phyloP scores from a whole-genome alignment of 2,797 vertebrate genomes.

The Neoniphon sammara region DNA sequence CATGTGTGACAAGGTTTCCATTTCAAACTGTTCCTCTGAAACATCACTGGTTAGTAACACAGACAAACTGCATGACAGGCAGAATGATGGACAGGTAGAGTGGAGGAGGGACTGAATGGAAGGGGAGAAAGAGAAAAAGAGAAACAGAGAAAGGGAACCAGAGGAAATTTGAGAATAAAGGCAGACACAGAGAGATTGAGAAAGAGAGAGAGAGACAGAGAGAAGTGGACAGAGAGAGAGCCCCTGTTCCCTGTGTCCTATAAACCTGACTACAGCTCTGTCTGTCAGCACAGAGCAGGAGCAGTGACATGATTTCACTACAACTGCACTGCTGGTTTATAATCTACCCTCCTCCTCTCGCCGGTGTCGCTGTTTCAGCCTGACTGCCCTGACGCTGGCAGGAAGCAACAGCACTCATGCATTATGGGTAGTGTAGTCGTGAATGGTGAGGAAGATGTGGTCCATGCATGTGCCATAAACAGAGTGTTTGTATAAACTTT shows the following conservation, averaged over 20 bases:
- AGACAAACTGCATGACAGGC: constrained; percentile 57
- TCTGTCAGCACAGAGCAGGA: neutral
- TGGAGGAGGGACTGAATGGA: constrained; percentile 41
- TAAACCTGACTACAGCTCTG: neutral
- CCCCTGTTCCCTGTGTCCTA: neutral
- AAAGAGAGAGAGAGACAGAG: constrained; percentile 19
- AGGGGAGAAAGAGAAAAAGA: constrained; percentile 11
- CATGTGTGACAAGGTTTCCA: constrained; percentile 36
- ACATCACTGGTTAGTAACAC: constrained; percentile 62
- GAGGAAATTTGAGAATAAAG: neutral
- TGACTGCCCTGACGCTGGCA: constrained; percentile 28
- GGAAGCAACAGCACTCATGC: constrained; percentile 68
- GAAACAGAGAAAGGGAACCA: neutral
- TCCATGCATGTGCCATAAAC: constrained; percentile 69
- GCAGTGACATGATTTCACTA: neutral
- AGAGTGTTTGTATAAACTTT: constrained; percentile 28
- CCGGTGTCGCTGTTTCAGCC: constrained; percentile 13
- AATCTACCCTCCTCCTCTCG: neutral
- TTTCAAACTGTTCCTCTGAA: constrained; percentile 35
- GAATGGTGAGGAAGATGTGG: constrained; percentile 62
- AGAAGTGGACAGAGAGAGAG: constrained; percentile 13
- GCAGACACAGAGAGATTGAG: constrained; percentile 19
- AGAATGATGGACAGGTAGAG: constrained; percentile 52
- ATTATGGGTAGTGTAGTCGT: constrained; percentile 65
- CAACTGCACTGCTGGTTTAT: constrained; percentile 5